These are phyloP conservation scores for Heliconius melpomene DNA, from an alignment of 1,140 invertebrate species.

Conservation along the genomic window DNA sequence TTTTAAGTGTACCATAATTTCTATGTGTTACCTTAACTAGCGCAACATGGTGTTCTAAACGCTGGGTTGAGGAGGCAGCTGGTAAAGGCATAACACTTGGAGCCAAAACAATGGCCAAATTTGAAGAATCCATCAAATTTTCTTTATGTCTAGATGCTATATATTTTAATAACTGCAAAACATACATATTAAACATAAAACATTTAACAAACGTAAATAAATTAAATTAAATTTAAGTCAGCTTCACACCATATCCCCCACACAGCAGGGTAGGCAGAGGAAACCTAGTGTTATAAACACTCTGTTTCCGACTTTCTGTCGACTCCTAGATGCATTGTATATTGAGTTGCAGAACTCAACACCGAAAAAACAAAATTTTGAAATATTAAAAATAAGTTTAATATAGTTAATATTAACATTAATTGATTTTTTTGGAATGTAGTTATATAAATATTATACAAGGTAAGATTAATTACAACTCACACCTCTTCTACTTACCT, in stretches of 20 bases:
- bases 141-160: conserved; percentile 79
- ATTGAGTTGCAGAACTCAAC: too few relatives aligned
- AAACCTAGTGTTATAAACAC: too few relatives aligned
- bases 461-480: neutral
- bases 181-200: neutral
- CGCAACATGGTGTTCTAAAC: conserved; percentile 84
- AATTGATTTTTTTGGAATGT: neutral
- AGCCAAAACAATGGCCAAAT: conserved; percentile 90
- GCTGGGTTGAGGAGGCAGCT: conserved; percentile 82
- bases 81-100: conserved; percentile 91
- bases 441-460: neutral
- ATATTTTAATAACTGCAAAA: conserved; percentile 70
- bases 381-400: neutral
- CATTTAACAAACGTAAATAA: too few relatives aligned
- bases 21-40: conserved; percentile 39
- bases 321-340: too few relatives aligned
- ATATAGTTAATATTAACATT: neutral
- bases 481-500: conserved; percentile 52
- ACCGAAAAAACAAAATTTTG: neutral
- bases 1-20: neutral
- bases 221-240: too few relatives aligned
- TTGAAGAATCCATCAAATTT: conserved; percentile 91
- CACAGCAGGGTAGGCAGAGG: too few relatives aligned
- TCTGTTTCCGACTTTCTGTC: too few relatives aligned
- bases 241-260: too few relatives aligned